These are phyloP conservation scores for Notiomystis cincta DNA, from an alignment of 2,113 vertebrate species.

Conservation along the genomic window DNA sequence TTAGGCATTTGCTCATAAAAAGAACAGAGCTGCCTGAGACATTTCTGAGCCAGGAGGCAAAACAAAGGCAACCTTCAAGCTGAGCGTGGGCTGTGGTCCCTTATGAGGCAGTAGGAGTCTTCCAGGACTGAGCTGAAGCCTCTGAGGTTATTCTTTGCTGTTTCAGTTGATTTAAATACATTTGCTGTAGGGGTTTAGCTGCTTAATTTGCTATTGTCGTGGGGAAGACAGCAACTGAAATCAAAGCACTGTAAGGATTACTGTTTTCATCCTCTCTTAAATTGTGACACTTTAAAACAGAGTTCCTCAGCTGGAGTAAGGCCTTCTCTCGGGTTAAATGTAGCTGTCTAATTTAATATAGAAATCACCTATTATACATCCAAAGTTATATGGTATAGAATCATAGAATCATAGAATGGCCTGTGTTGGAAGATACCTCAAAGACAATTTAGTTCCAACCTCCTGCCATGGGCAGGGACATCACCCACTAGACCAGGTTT, in stretches of 20 bases:
- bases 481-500: fast-evolving
- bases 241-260: neutral
- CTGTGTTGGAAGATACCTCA: neutral
- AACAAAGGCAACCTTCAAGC: neutral
- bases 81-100: neutral
- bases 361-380: neutral
- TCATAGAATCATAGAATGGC: neutral
- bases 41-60: neutral
- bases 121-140: neutral
- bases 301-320: neutral
- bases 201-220: neutral
- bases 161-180: neutral
- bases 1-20: neutral
- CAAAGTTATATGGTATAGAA: neutral
- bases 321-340: neutral
- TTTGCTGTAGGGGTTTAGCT: neutral
- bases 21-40: neutral
- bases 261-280: neutral
- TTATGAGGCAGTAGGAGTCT: neutral
- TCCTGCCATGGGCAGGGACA: neutral
- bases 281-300: neutral
- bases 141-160: neutral
- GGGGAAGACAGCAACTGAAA: neutral
- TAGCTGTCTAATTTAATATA: neutral
- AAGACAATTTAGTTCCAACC: neutral